phyloP scores from a whole-genome alignment of 2,113 vertebrate species.

The Pelecanoides urinatrix region DNA sequence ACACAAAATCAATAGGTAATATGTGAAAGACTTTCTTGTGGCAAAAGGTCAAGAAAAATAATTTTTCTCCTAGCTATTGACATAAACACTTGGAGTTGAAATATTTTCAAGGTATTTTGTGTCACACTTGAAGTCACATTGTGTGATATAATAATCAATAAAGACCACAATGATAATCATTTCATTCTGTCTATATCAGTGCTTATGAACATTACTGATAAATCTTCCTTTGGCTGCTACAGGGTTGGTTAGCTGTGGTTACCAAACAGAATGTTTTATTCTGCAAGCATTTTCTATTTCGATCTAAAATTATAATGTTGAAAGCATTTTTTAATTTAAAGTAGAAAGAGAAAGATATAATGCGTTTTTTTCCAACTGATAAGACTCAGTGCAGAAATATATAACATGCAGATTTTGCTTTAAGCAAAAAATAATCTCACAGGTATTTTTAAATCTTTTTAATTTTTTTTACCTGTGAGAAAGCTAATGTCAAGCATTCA shows the following conservation, averaged over 20 bases:
- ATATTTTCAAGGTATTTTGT: slow-evolving; percentile 4
- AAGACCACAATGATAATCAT: neutral
- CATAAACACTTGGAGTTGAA: slow-evolving; percentile 15
- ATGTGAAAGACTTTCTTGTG: slow-evolving; percentile 15
- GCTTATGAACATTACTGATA: neutral
- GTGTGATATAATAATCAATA: slow-evolving; percentile 32
- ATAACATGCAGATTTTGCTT: neutral
- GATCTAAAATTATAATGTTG: neutral
- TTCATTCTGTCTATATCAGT: neutral
- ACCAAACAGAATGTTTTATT: neutral
- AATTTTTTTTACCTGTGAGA: neutral
- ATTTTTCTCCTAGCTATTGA: slow-evolving; percentile 23
- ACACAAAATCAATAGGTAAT: slow-evolving; percentile 45
- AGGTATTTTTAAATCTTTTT: neutral
- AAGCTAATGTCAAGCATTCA: neutral
- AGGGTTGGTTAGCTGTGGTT: neutral
- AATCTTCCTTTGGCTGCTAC: neutral
- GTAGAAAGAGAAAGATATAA: neutral
- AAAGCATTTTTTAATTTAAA: slow-evolving; percentile 14
- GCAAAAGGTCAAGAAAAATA: slow-evolving; percentile 30
- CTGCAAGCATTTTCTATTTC: neutral
- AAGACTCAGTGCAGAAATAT: neutral
- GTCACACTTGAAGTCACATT: slow-evolving; percentile 5
- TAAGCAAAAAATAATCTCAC: neutral
- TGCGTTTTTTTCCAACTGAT: neutral